Base-by-base conservation (phyloP, 1,140 invertebrate species). In the Homarus americanus region DNA sequence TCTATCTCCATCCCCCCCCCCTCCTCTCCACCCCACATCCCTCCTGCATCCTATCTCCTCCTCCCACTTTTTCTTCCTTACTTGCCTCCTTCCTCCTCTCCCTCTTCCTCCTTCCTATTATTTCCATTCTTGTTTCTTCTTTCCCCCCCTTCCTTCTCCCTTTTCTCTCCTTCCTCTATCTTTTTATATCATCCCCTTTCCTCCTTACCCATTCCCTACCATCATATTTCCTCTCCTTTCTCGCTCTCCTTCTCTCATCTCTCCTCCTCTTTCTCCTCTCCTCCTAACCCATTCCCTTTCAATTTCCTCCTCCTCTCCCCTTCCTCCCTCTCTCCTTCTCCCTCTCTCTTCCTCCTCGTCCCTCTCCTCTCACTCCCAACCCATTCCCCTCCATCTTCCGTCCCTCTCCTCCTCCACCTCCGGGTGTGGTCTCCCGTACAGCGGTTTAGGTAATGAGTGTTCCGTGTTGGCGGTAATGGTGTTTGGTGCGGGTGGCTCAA, bases 401-500 rank as follows among this genome's bases (percentile, higher is more conserved):
- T 79, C 41, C 36, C 24, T 44, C 32, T 28, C 36, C 15, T 44
- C 17, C 32, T 17, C 78, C 78, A 40, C 38, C 78, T 80, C n/a
- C n/a, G n/a, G n/a, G n/a, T n/a, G n/a, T n/a, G n/a, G n/a, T 15
- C 73, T 58, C 53, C 84, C 69, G 73, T 53, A 76, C 73, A 38
- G 53, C n/a, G 85, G 85, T 79, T 79, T 87, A 34, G 72, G 84
- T 86, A 86, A 86, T 86, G 84, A 76, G 84, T 78, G 84, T 76
- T 82, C 41, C 63, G 63, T 89, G 87, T 89, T 63, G 40, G 66
- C 58, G 69, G 87, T 90, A 83, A 83, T 83, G 87, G 87, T 63
- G 85, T 87, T 87, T 79, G 85, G 85, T 53, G 73, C 49, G 24
- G 66, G 38, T 28, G 87, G 79, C 87, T 90, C 87, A 90, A 90